A percentile compares a stretch with the other conserved stretches of the same genome.
Conservation (phyloP, 2,797 vertebrate genomes). For the Chaetophractus vellerosus region DNA sequence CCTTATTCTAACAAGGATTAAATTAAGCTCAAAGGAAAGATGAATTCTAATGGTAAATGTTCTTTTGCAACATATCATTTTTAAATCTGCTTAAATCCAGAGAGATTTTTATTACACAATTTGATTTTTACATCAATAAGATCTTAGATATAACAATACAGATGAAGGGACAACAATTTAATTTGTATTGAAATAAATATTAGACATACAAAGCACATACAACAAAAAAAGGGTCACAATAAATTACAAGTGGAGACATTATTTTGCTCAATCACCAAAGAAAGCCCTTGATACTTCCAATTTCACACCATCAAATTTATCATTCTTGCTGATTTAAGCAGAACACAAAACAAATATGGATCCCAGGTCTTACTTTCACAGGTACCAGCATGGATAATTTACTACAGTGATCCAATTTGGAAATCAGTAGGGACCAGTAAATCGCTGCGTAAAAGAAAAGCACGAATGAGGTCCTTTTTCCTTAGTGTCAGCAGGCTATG, state of each 20-base stretch:
- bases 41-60: slow-evolving; percentile 73
- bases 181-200: slow-evolving; percentile 92
- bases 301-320: slow-evolving; percentile 91
- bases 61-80: slow-evolving; percentile 78
- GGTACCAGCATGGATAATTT: slow-evolving; percentile 91
- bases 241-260: slow-evolving; percentile 90
- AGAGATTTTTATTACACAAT: slow-evolving; percentile 78
- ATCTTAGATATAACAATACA: slow-evolving; percentile 87
- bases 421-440: slow-evolving; percentile 92
- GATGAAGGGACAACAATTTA: slow-evolving; percentile 88
- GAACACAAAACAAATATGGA: slow-evolving; percentile 91
- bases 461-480: slow-evolving; percentile 92
- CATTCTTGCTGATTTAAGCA: slow-evolving; percentile 94
- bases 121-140: slow-evolving; percentile 89
- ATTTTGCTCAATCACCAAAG: slow-evolving; percentile 88
- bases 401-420: slow-evolving; percentile 92
- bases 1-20: slow-evolving; percentile 71
- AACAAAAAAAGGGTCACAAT: slow-evolving; percentile 88
- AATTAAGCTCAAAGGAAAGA: slow-evolving; percentile 60
- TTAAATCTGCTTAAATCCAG: slow-evolving; percentile 84
- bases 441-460: slow-evolving; percentile 90
- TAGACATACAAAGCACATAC: slow-evolving; percentile 89
- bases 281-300: slow-evolving; percentile 92
- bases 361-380: slow-evolving; percentile 91
- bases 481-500: slow-evolving; percentile 92